phyloP scores from a whole-genome alignment of 2,888 invertebrate genomes.

The Melanargia galathea region DNA sequence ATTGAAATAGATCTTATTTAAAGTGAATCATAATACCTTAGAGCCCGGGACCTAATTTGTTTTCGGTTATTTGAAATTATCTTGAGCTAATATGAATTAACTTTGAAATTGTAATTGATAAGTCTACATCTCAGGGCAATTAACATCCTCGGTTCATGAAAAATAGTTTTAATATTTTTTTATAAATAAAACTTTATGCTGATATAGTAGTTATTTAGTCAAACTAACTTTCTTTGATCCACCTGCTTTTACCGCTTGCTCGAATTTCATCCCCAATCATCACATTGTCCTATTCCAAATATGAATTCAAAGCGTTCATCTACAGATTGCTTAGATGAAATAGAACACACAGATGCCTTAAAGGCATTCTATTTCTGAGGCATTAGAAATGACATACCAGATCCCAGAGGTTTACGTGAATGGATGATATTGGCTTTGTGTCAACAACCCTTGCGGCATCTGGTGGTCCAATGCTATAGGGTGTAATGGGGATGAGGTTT shows the following conservation, averaged over 20 bases:
- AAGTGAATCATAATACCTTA: background rate
- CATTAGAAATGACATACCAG: constrained; percentile 18
- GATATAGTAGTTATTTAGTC: too few species aligned
- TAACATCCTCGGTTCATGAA: too few species aligned
- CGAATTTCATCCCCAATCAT: background rate
- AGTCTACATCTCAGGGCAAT: too few species aligned
- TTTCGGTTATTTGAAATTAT: too few species aligned
- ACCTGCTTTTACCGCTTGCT: background rate
- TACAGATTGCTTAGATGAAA: constrained; percentile 12
- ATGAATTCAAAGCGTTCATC: constrained; percentile 1
- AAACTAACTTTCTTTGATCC: too few species aligned
- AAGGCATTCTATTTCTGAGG: constrained; percentile 13
- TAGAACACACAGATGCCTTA: constrained; percentile 10
- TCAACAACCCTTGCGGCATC: constrained; percentile 16
- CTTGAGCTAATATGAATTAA: too few species aligned
- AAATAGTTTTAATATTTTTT: too few species aligned
- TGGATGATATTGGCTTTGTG: constrained; percentile 1
- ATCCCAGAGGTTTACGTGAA: constrained; percentile 16
- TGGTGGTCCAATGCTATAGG: background rate
- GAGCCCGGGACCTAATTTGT: too few species aligned
- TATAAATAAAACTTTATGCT: too few species aligned
- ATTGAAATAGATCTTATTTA: constrained; percentile 50
- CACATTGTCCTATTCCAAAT: background rate
- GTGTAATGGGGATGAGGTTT: constrained; percentile 5
- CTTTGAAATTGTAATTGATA: too few species aligned